Evolutionary conservation across 1,140 invertebrate genomes (phyloP), one percentile per base, ranked within the genome.

Genomic region (Brachionus angularis): DNA sequence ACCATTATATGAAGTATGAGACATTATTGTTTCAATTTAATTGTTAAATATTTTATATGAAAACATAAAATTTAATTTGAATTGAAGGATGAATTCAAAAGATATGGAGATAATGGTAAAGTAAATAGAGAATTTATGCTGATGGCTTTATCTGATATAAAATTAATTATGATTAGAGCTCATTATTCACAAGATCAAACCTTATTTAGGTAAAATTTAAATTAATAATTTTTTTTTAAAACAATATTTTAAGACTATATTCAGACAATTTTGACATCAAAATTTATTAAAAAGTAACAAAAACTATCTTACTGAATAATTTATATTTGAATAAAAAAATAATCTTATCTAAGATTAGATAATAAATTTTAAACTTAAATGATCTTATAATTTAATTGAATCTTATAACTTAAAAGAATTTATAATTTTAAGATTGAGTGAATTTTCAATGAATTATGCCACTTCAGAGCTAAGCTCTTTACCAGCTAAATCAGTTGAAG

Each of bases 81-180:
- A 62, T 72, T 50, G 7, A 74, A 84, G 79, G 76, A 78, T 71
- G 75, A 77, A 74, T 96, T 91, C 91, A 86, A 89, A 76, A 81
- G 88, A 72, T 84, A 85, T 74, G 91, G 95, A 79, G 93, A 91
- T 2, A 86, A 47, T 42, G 31, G 88, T 50, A 81, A 84, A 49
- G 86, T 88, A 4, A 88, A 91, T 71, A 85, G 95, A 12, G 91
- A 94, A 77, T 87, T 94, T 79, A 82, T 98, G 44, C 82, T 98
- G 23, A 92, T 96, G 87, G 90, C 91, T 0, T 81, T 98, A 36
- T 91, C 93, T 72, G 89, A 95, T 78, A 79, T 98, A 7, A 85
- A 90, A 75, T 86, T 86, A 8, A 90, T 98, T 74, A 85, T 90
- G 62, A 91, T 98, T 61, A 93, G 95, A 78, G 94, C 93, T 1